Evolutionary conservation across 2,113 vertebrate genomes (phyloP).

Genomic region (Dasyurus viverrinus): DNA sequence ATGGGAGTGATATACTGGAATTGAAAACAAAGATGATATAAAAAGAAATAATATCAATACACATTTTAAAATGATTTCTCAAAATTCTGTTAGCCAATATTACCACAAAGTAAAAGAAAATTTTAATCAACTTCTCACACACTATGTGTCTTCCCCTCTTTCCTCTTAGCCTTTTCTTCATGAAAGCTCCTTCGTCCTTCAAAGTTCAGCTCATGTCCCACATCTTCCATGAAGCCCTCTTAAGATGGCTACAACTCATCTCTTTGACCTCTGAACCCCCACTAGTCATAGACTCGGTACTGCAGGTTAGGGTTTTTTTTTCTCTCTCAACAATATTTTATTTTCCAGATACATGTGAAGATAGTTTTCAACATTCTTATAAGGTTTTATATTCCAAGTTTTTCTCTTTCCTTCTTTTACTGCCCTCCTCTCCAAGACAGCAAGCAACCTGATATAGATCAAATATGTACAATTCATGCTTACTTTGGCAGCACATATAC

Average conservation of each 20-base stretch:
- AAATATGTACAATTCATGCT: too few relatives aligned
- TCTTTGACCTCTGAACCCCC: not conserved
- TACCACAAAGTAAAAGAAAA: not conserved
- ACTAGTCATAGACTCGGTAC: not conserved
- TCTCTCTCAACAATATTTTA: too few relatives aligned
- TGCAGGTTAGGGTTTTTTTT: not conserved
- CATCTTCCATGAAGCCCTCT: not conserved
- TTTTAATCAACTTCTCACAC: not conserved
- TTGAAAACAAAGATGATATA: not conserved
- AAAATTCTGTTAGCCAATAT: not conserved
- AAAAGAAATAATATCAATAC: not conserved
- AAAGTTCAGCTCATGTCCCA: not conserved
- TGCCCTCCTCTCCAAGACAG: too few relatives aligned
- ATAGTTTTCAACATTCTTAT: too few relatives aligned
- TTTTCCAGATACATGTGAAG: too few relatives aligned
- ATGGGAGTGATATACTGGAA: not conserved
- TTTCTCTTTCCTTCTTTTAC: too few relatives aligned
- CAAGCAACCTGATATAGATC: too few relatives aligned
- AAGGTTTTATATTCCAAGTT: too few relatives aligned
- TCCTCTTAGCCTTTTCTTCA: not conserved
- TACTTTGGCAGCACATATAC: too few relatives aligned
- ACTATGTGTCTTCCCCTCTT: not conserved
- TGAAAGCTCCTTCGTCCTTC: not conserved
- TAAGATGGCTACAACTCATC: not conserved
- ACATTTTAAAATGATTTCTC: not conserved